Evolutionary conservation across 92 coral and sea anemone species (phyloP).

Genomic region (Umimayanthus chanpuru): DNA sequence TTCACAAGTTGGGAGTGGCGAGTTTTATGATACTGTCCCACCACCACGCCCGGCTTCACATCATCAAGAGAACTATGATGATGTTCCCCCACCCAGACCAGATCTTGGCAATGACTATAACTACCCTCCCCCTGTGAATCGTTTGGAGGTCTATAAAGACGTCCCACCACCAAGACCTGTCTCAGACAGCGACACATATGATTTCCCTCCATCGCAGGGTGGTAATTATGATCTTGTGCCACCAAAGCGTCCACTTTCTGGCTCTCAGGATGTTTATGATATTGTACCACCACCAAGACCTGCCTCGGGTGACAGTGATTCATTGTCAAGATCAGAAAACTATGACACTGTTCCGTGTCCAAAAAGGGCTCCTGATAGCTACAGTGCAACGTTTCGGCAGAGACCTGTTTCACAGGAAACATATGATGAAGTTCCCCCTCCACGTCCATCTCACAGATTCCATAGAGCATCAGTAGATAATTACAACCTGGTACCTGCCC

Average conservation of each 20-base stretch:
- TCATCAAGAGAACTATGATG: conserved; percentile 41
- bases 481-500: conserved; percentile 71
- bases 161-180: conserved; percentile 51
- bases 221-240: conserved; percentile 51
- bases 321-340: conserved; percentile 42
- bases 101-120: background rate
- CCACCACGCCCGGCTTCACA: conserved; percentile 48
- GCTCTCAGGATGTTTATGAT: conserved; percentile 68
- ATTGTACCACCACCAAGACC: conserved; percentile 66
- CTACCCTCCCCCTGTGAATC: background rate
- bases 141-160: conserved; percentile 43
- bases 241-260: background rate
- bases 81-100: conserved; percentile 50
- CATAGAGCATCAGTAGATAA: conserved; percentile 61
- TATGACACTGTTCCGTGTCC: conserved; percentile 51
- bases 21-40: conserved; percentile 71
- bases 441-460: conserved; percentile 29
- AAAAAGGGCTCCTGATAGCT: background rate
- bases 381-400: background rate
- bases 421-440: conserved; percentile 60
- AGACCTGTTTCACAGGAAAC: conserved; percentile 52
- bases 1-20: conserved; percentile 41
- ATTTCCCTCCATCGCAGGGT: conserved; percentile 8
- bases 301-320: conserved; percentile 41
- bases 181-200: conserved; percentile 54